Conservation (phyloP, 1,140 invertebrate genomes). For the Nebria ingens region DNA sequence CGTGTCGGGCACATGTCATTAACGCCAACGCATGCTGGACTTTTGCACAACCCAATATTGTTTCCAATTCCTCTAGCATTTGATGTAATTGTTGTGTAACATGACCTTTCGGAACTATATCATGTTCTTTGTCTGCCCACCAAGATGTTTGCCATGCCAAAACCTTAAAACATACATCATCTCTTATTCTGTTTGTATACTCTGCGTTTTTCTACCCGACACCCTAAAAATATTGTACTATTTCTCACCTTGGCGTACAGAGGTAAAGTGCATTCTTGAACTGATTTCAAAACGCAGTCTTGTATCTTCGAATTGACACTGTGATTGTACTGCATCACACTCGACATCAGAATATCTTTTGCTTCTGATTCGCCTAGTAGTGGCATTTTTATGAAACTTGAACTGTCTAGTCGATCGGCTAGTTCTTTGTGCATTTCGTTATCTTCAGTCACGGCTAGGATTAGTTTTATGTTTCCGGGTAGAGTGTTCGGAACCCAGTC, state of each 20-base stretch:
- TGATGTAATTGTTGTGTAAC: conserved; percentile 46
- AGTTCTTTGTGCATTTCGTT: conserved; percentile 36
- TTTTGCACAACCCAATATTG: conserved; percentile 49
- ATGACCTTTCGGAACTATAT: conserved; percentile 40
- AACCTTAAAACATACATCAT: conserved; percentile 38
- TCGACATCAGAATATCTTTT: conserved; percentile 41
- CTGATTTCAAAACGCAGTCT: conserved; percentile 44
- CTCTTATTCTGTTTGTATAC: too few relatives aligned
- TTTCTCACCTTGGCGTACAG: conserved; percentile 51
- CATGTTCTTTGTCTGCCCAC: conserved; percentile 39
- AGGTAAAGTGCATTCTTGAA: conserved; percentile 52
- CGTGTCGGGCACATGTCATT: conserved; percentile 54
- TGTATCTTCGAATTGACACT: conserved; percentile 48
- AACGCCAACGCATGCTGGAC: conserved; percentile 50
- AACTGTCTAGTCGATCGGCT: conserved; percentile 31
- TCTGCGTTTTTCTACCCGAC: too few relatives aligned
- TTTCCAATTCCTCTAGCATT: conserved; percentile 54
- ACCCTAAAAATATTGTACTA: background rate
- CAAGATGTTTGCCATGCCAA: conserved; percentile 56
- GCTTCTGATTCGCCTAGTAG: conserved; percentile 39
- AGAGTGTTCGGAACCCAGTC: conserved; percentile 59
- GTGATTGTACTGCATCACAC: conserved; percentile 49
- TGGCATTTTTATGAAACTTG: conserved; percentile 37
- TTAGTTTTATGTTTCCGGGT: conserved; percentile 57
- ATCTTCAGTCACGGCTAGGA: conserved; percentile 55